A percentile compares a stretch with the other conserved stretches of the same genome.
phyloP scores from a whole-genome alignment of 2,113 vertebrate species.

The Ornithorhynchus anatinus region DNA sequence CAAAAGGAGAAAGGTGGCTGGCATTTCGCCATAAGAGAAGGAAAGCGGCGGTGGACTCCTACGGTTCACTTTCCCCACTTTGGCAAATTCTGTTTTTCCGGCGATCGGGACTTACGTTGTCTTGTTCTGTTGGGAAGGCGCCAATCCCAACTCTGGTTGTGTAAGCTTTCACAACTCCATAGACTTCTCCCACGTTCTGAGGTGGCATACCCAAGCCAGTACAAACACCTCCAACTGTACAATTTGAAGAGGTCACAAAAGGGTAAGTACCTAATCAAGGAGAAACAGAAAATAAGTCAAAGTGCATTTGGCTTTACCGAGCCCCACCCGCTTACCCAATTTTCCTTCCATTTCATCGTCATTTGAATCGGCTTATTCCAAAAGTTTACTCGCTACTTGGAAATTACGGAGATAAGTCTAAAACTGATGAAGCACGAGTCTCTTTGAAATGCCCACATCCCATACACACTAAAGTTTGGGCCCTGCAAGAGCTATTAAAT shows the following conservation, averaged over 20 bases:
- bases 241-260: constrained; percentile 97
- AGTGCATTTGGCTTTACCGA: too few relatives aligned
- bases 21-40: neutral
- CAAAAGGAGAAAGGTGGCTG: neutral
- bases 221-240: constrained; percentile 95
- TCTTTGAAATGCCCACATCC: too few relatives aligned
- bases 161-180: constrained; percentile 94
- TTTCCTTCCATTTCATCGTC: neutral
- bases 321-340: too few relatives aligned
- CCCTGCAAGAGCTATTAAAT: too few relatives aligned
- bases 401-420: too few relatives aligned
- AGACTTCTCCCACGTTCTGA: constrained; percentile 91
- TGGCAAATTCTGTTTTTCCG: neutral
- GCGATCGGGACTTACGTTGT: constrained; percentile 79
- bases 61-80: neutral
- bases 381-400: too few relatives aligned
- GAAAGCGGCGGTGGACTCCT: neutral
- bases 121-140: constrained; percentile 94
- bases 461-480: too few relatives aligned
- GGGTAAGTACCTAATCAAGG: constrained; percentile 88
- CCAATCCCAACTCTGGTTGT: constrained; percentile 96
- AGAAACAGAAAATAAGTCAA: neutral
- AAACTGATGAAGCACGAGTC: too few relatives aligned
- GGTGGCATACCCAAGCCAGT: constrained; percentile 96
- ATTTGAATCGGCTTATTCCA: neutral